phyloP scores from a whole-genome alignment of 1,140 invertebrate species.

The Ladona fulva region DNA sequence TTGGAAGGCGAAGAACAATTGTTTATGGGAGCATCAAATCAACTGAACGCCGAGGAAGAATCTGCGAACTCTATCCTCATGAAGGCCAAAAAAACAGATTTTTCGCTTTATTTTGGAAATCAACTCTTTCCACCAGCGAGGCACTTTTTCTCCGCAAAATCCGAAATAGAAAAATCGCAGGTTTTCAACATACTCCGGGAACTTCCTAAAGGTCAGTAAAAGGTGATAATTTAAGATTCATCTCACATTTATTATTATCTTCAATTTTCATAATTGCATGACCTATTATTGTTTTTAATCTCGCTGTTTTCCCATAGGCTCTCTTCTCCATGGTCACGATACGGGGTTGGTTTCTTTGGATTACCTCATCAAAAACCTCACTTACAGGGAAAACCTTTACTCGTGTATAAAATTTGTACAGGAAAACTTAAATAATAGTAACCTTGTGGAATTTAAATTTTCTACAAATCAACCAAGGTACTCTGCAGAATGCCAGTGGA shows the following conservation, averaged over 20 bases:
- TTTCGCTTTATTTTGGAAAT: constrained; percentile 42
- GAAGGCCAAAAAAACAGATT: constrained; percentile 50
- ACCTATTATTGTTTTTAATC: too few relatives aligned
- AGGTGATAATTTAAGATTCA: background rate
- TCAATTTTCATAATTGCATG: too few relatives aligned
- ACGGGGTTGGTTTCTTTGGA: constrained; percentile 51
- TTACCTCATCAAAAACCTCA: constrained; percentile 56
- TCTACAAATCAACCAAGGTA: background rate
- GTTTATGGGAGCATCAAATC: constrained; percentile 40
- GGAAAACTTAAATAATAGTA: constrained; percentile 29
- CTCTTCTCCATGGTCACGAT: constrained; percentile 62
- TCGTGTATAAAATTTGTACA: constrained; percentile 40
- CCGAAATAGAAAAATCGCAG: constrained; percentile 51
- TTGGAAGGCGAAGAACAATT: background rate
- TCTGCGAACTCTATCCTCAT: constrained; percentile 55
- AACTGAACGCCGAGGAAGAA: constrained; percentile 45
- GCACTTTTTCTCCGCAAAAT: constrained; percentile 56
- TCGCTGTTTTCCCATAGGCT: constrained; percentile 43
- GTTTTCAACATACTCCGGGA: constrained; percentile 59
- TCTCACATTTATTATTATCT: too few relatives aligned
- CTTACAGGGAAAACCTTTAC: constrained; percentile 58
- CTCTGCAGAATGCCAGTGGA: constrained; percentile 42
- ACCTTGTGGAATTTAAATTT: constrained; percentile 22
- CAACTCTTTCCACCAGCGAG: constrained; percentile 51
- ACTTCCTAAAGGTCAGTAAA: constrained; percentile 36